Evolutionary conservation across 2,888 invertebrate species (phyloP), one percentile per base, ranked within the genome.

Genomic region (Oscheius sp.): DNA sequence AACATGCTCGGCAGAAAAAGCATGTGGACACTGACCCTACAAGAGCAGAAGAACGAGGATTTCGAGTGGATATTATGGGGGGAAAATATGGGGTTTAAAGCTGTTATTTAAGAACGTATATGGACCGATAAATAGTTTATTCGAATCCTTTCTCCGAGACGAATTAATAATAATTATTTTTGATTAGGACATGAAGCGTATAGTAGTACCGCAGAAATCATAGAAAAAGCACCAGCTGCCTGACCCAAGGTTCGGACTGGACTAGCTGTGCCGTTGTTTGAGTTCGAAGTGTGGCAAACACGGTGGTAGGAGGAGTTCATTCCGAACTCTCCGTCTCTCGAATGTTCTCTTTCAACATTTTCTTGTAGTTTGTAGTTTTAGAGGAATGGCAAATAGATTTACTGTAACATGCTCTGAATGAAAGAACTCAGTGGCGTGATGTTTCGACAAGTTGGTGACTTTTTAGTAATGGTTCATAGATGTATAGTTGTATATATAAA

Each of bases 221-320:
- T n/a, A n/a, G n/a, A n/a, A n/a, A n/a, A n/a, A n/a, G n/a, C n/a
- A n/a, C n/a, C n/a, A n/a, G n/a, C n/a, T n/a, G n/a, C n/a, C n/a
- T n/a, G n/a, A n/a, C n/a, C n/a, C n/a, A n/a, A n/a, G n/a, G n/a
- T n/a, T n/a, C n/a, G n/a, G n/a, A n/a, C n/a, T n/a, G 33, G 59
- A 59, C 59, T 59, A 44, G 59, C 59, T 59, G 59, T 59, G 59
- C 59, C 59, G 44, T 44, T 59, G 59, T 59, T 59, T 59, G 59
- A 59, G 59, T 44, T 59, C 59, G 59, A 59, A 59, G 59, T 54
- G 47, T 54, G 59, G 59, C 59, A 59, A 59, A 59, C 59, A 59
- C 41, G 41, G 20, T 9, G 20, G 41, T 28, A 12, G 22, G 59
- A 24, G 44, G 41, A 44, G 59, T 54, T 54, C 54, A 33, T 1